A percentile compares a stretch with the other conserved stretches of the same genome.
phyloP scores from a whole-genome alignment of 2,113 vertebrate species.

The Pelodiscus sinensis region DNA sequence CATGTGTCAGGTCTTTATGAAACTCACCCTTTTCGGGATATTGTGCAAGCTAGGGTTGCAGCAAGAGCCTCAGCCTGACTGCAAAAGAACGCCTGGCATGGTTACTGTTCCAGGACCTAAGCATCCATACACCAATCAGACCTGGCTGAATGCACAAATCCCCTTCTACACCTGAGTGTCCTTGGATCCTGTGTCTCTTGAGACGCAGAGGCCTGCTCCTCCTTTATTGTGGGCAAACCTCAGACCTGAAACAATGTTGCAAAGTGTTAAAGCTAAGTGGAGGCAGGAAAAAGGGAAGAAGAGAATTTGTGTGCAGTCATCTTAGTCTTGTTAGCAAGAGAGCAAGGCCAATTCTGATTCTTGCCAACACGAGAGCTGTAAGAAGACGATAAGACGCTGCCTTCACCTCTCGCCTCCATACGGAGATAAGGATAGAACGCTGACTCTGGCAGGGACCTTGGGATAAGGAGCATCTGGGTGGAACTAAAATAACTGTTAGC shows the following conservation, averaged over 20 bases:
- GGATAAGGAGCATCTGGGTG: too few species aligned
- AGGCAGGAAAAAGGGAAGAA: too few species aligned
- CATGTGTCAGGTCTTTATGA: neutral
- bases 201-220: neutral
- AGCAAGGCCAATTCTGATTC: too few species aligned
- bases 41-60: neutral
- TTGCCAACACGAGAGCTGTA: too few species aligned
- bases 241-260: neutral
- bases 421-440: too few species aligned
- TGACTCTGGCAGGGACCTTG: too few species aligned
- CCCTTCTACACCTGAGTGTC: neutral
- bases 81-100: neutral
- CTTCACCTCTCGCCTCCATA: too few species aligned
- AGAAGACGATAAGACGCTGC: too few species aligned
- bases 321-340: too few species aligned
- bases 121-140: neutral
- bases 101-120: neutral
- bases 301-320: too few species aligned
- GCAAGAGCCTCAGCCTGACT: neutral
- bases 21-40: neutral
- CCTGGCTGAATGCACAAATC: neutral
- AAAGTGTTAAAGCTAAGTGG: too few species aligned
- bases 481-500: too few species aligned
- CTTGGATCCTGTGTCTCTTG: neutral
- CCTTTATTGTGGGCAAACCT: neutral